Evolutionary conservation across 2,797 vertebrate species (phyloP).

Genomic region (Staurois parvus): DNA sequence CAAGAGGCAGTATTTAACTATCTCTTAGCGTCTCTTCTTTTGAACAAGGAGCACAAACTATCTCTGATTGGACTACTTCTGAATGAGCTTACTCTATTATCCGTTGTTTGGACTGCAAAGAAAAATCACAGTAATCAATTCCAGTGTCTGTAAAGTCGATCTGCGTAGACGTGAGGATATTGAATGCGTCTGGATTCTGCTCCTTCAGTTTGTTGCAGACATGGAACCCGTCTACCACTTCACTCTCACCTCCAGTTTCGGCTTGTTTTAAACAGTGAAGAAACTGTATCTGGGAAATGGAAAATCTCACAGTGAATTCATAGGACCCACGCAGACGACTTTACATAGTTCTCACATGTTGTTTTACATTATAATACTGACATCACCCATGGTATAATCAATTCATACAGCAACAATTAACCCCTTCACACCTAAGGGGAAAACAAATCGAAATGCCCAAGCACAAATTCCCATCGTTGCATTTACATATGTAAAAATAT

Average conservation of each 20-base stretch:
- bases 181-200: conserved; percentile 85
- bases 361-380: too few species aligned
- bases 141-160: conserved; percentile 91
- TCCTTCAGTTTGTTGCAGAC: conserved; percentile 79
- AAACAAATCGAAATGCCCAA: too few species aligned
- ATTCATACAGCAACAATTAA: not conserved
- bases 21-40: not conserved
- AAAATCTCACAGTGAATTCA: not conserved
- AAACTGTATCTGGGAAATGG: conserved; percentile 85
- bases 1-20: conserved; percentile 19
- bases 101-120: conserved; percentile 88
- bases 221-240: conserved; percentile 91
- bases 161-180: conserved; percentile 80
- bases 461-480: too few species aligned
- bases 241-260: conserved; percentile 85
- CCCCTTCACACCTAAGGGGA: too few species aligned
- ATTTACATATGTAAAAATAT: too few species aligned
- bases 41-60: not conserved
- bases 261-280: conserved; percentile 92
- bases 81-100: conserved; percentile 86
- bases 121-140: conserved; percentile 91
- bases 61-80: not conserved
- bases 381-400: not conserved
- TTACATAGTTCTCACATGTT: too few species aligned
- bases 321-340: too few species aligned